Percentiles rank a stretch among this genome's conserved stretches.
phyloP scores from a whole-genome alignment of 2,888 invertebrate species.

The Sesamia inferens region DNA sequence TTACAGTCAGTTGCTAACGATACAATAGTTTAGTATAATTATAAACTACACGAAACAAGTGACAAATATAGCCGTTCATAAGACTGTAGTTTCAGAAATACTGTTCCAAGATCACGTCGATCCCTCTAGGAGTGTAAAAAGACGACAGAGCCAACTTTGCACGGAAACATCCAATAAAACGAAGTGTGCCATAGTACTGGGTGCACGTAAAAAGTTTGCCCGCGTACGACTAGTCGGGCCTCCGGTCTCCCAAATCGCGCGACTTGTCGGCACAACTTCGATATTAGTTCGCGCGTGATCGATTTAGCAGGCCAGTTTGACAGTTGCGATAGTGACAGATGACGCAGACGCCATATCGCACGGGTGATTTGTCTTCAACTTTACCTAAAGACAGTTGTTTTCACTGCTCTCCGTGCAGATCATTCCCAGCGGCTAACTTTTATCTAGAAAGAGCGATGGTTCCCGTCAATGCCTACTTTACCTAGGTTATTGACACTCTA shows the following conservation, averaged over 20 bases:
- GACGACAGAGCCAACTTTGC: constrained; percentile 79
- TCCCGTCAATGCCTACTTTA: constrained; percentile 26
- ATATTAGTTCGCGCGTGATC: constrained; percentile 89
- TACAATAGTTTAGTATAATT: constrained; percentile 3
- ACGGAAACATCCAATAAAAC: constrained; percentile 87
- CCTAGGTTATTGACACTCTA: constrained; percentile 40
- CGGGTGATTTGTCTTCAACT: constrained; percentile 87
- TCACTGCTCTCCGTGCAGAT: constrained; percentile 52
- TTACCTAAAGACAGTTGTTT: constrained; percentile 74
- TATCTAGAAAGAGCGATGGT: constrained; percentile 35
- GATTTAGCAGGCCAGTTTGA: constrained; percentile 87
- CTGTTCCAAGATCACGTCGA: constrained; percentile 78
- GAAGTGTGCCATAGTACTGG: constrained; percentile 74
- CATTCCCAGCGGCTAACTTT: constrained; percentile 52
- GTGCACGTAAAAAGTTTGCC: constrained; percentile 82
- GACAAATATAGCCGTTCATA: constrained; percentile 45
- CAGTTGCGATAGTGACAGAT: constrained; percentile 89
- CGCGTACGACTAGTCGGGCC: constrained; percentile 64
- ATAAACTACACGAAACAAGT: constrained; percentile 5
- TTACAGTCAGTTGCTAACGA: background rate
- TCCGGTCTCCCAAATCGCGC: constrained; percentile 66
- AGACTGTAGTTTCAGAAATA: constrained; percentile 66
- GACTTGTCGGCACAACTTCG: constrained; percentile 83
- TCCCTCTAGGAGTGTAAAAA: constrained; percentile 75
- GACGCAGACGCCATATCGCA: constrained; percentile 85